A percentile compares a stretch with the other conserved stretches of the same genome.
phyloP scores from a whole-genome alignment of 2,888 invertebrate species.

The Atrina japonica region DNA sequence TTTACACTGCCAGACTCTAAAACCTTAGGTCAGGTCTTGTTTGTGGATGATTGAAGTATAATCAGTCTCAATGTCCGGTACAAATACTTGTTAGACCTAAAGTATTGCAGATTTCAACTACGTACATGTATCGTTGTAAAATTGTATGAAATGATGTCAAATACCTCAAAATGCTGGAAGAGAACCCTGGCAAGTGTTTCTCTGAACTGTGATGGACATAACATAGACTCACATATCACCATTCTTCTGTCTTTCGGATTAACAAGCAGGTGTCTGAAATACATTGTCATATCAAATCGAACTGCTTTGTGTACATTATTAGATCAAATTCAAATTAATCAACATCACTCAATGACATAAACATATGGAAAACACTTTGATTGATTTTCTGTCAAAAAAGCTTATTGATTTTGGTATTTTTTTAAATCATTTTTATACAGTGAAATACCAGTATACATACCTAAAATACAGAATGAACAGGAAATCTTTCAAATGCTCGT shows the following conservation, averaged over 20 bases:
- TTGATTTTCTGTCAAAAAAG: not conserved
- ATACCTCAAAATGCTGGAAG: slow-evolving; percentile 95
- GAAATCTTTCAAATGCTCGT: slow-evolving; percentile 93
- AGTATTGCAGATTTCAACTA: not conserved
- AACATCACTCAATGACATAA: not conserved
- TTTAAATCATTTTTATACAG: too few relatives aligned
- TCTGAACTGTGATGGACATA: slow-evolving; percentile 90
- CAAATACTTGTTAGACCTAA: not conserved
- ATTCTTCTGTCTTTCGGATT: slow-evolving; percentile 98
- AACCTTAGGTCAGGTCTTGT: not conserved
- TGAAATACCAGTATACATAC: too few relatives aligned
- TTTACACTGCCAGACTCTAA: too few relatives aligned
- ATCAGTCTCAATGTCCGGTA: not conserved
- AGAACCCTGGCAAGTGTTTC: slow-evolving; percentile 94
- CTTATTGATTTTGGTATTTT: not conserved
- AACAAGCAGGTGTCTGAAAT: slow-evolving; percentile 89
- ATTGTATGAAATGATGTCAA: too few relatives aligned
- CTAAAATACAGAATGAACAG: slow-evolving; percentile 93
- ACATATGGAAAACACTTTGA: not conserved
- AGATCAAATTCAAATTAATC: not conserved
- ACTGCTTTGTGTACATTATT: slow-evolving; percentile 8
- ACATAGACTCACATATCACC: slow-evolving; percentile 93
- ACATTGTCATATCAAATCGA: slow-evolving; percentile 14
- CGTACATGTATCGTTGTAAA: too few relatives aligned
- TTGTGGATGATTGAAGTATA: not conserved